phyloP scores from a whole-genome alignment of 2,113 vertebrate genomes.

The Camelus dromedarius region DNA sequence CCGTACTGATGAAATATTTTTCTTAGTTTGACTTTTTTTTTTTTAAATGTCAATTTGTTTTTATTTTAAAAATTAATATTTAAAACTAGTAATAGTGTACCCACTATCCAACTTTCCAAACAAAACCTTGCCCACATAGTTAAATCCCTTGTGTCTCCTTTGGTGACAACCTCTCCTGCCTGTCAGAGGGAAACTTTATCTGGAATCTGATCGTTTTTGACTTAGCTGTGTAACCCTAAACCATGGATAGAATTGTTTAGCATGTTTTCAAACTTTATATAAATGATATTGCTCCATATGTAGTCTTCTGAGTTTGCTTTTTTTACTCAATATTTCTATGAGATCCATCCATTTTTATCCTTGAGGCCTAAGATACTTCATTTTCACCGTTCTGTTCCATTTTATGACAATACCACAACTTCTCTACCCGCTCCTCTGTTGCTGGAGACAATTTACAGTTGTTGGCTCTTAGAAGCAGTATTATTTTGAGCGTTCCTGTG shows the following conservation, averaged over 20 bases:
- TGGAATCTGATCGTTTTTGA: background rate
- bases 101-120: background rate
- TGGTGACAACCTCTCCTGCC: background rate
- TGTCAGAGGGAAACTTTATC: background rate
- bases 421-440: background rate
- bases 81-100: background rate
- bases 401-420: background rate
- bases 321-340: background rate
- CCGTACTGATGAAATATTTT: background rate
- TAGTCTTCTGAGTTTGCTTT: background rate
- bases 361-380: background rate
- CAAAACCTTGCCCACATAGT: background rate
- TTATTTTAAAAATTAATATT: background rate
- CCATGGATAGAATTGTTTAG: background rate
- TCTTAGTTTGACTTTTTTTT: background rate
- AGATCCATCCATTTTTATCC: background rate
- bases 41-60: background rate
- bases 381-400: background rate
- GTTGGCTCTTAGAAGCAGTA: fast-evolving
- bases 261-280: background rate
- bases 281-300: background rate
- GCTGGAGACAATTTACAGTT: background rate
- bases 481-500: background rate
- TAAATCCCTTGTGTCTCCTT: constrained; percentile 1
- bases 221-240: fast-evolving